phyloP scores from a whole-genome alignment of 2,797 vertebrate species.

The Tolypeutes matacus region DNA sequence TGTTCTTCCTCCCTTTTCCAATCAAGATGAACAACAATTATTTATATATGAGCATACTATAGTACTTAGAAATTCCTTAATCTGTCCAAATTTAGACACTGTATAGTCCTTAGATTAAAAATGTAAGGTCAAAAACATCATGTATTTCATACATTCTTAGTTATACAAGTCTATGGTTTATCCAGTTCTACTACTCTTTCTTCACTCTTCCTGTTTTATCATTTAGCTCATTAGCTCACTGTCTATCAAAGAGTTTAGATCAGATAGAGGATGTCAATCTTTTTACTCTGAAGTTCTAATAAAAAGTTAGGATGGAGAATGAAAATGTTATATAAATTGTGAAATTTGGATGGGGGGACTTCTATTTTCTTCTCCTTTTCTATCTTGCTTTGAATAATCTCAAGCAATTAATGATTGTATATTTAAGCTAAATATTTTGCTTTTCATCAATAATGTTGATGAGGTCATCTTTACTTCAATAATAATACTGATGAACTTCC shows the following conservation, averaged over 20 bases:
- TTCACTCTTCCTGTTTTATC: background rate
- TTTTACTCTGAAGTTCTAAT: conserved; percentile 24
- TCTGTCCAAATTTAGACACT: background rate
- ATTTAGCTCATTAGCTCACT: background rate
- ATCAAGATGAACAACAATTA: background rate
- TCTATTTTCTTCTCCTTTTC: background rate
- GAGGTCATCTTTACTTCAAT: background rate
- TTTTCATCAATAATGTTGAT: conserved; percentile 11
- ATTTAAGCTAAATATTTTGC: conserved; percentile 36
- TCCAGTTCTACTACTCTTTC: background rate
- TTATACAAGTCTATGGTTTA: background rate
- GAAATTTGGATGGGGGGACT: background rate
- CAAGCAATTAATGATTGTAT: background rate
- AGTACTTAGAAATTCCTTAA: conserved; percentile 48
- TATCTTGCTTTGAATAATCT: background rate
- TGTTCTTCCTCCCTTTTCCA: background rate
- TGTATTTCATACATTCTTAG: conserved; percentile 1
- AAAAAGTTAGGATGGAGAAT: background rate
- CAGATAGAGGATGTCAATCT: background rate
- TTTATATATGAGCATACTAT: background rate
- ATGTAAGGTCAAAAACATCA: conserved; percentile 29
- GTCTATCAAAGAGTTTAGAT: background rate
- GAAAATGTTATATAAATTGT: background rate
- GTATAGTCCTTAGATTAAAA: conserved; percentile 40
- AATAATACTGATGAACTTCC: background rate